These are phyloP conservation scores for Brachystomella parvula DNA, from an alignment of 1,140 invertebrate genomes.

Conservation along the genomic window DNA sequence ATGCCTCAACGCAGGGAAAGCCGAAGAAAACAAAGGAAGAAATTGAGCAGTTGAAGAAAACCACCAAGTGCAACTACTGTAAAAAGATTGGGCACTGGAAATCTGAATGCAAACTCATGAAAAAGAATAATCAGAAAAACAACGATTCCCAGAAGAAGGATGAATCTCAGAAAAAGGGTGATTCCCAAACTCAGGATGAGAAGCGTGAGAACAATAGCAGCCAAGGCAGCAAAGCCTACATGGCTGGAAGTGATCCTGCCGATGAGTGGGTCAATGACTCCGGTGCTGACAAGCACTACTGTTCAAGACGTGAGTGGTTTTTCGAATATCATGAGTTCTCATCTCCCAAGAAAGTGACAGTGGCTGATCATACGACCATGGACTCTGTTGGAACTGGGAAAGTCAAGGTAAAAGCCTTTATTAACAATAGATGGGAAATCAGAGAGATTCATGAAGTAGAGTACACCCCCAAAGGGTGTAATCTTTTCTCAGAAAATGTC, in stretches of 20 bases:
- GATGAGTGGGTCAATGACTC: constrained; percentile 4
- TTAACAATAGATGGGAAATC: not conserved
- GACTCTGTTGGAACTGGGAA: not conserved
- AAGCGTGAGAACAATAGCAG: not conserved
- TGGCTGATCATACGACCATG: not conserved
- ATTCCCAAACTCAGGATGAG: too few relatives aligned
- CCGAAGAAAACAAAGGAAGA: constrained; percentile 2
- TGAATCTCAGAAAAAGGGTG: too few relatives aligned
- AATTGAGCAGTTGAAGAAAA: constrained; percentile 6
- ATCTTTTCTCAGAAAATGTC: constrained; percentile 19
- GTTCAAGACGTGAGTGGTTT: not conserved
- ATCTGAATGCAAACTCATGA: not conserved
- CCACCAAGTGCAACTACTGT: not conserved
- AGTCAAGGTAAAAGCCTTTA: not conserved
- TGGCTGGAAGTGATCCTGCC: not conserved
- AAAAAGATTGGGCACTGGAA: not conserved
- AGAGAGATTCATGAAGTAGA: constrained; percentile 6
- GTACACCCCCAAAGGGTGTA: constrained; percentile 9
- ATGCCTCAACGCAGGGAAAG: not conserved
- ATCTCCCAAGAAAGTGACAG: not conserved
- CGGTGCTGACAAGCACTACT: constrained; percentile 1
- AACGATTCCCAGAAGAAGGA: too few relatives aligned
- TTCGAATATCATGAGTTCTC: not conserved
- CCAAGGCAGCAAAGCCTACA: not conserved
- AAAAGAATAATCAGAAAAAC: too few relatives aligned